Evolutionary conservation across 2,888 invertebrate genomes (phyloP).

Genomic region (Tetanocera ferruginea): DNA sequence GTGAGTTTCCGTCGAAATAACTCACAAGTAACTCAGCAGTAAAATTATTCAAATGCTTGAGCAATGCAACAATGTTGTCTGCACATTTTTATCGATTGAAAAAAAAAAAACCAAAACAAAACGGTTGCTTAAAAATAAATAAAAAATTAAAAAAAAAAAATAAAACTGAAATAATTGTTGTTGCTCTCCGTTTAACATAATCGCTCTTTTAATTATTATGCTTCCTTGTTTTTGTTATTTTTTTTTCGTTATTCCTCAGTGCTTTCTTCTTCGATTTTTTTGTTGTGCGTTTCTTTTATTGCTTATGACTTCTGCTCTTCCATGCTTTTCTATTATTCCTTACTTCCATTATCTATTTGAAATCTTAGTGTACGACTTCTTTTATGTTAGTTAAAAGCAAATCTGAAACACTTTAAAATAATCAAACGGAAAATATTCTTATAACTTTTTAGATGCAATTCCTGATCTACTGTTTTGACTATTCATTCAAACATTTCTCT

Average conservation of each 20-base stretch:
- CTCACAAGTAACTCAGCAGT: background rate
- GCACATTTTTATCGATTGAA: constrained; percentile 15
- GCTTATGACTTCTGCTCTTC: background rate
- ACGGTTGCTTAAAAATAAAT: background rate
- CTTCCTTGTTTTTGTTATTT: background rate
- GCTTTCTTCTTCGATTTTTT: background rate
- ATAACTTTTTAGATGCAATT: background rate
- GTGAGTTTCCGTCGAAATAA: no score
- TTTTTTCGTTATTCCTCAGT: background rate
- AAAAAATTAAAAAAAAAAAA: background rate
- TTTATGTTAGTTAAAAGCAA: no score
- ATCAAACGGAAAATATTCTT: background rate
- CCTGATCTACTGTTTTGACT: background rate
- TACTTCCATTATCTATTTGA: background rate
- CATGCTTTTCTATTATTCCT: background rate
- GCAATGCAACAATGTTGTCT: background rate
- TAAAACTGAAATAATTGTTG: background rate
- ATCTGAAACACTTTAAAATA: no score
- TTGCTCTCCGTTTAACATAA: constrained; percentile 15
- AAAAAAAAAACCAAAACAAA: no score
- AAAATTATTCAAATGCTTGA: background rate
- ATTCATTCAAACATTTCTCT: background rate
- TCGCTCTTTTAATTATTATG: constrained; percentile 10
- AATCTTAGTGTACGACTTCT: background rate
- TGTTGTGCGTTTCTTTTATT: background rate